phyloP scores from a whole-genome alignment of 2,888 invertebrate genomes.

The Lordiphosa andalusiaca region DNA sequence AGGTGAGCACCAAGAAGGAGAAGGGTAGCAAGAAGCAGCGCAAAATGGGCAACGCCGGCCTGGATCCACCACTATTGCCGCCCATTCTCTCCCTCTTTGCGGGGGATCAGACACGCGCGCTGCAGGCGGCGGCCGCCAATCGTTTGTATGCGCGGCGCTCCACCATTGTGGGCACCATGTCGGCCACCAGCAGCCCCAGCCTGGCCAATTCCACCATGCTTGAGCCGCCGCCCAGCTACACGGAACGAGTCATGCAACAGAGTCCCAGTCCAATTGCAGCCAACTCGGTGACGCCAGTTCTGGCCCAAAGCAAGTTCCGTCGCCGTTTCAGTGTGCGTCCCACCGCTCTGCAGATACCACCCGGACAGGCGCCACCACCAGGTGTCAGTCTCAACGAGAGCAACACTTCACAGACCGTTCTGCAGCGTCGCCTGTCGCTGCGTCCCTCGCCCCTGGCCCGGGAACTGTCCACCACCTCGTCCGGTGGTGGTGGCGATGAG shows the following conservation, averaged over 20 bases:
- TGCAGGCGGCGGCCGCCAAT: conserved; percentile 70
- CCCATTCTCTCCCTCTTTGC: conserved; percentile 81
- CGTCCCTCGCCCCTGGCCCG: conserved; percentile 79
- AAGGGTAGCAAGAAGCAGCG: conserved; percentile 76
- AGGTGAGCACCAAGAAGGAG: conserved; percentile 22
- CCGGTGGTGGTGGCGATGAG: conserved; percentile 39
- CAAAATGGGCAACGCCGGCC: conserved; percentile 82
- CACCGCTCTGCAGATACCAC: conserved; percentile 78
- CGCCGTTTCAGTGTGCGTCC: conserved; percentile 79
- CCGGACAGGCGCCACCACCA: conserved; percentile 78
- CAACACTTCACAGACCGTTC: conserved; percentile 60
- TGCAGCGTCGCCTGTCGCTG: conserved; percentile 78
- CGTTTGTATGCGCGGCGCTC: conserved; percentile 76
- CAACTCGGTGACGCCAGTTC: background rate
- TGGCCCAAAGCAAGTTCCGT: conserved; percentile 70
- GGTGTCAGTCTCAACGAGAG: conserved; percentile 54
- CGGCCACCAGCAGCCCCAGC: conserved; percentile 34
- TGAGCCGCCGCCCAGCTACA: conserved; percentile 78
- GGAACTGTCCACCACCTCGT: conserved; percentile 56
- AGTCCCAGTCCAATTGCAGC: background rate
- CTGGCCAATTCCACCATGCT: conserved; percentile 56
- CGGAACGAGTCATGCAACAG: conserved; percentile 44
- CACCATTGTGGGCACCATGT: conserved; percentile 76
- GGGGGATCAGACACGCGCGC: conserved; percentile 66
- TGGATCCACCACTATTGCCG: conserved; percentile 81